A percentile compares a stretch with the other conserved stretches of the same genome.
Conservation (phyloP, 2,888 invertebrate genomes). For the Acanthosoma haemorrhoidale region DNA sequence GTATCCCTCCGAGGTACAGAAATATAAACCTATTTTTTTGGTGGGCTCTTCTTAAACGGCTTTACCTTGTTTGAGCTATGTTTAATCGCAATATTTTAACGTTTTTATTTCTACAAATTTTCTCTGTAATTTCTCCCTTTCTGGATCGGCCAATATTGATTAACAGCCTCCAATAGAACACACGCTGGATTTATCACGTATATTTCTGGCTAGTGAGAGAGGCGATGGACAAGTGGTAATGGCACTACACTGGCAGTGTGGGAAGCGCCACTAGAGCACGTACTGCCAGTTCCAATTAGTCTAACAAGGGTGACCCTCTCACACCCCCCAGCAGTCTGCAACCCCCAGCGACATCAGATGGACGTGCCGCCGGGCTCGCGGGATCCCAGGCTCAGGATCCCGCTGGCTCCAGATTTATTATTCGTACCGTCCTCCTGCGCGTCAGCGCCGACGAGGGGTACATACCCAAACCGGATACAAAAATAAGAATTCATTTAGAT, state of each 20-base stretch:
- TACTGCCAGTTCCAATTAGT: slow-evolving; percentile 19
- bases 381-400: too few species aligned
- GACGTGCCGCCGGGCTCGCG: not conserved
- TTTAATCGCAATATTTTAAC: too few species aligned
- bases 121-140: too few species aligned
- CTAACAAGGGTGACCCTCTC: slow-evolving; percentile 21
- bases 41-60: too few species aligned
- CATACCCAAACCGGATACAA: not conserved
- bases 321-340: not conserved
- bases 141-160: too few species aligned
- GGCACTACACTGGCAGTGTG: not conserved
- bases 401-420: not conserved
- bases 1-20: too few species aligned
- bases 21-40: too few species aligned
- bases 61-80: too few species aligned
- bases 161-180: too few species aligned
- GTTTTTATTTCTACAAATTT: too few species aligned
- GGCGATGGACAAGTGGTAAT: not conserved
- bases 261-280: slow-evolving; percentile 27
- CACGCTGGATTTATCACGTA: too few species aligned
- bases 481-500: not conserved
- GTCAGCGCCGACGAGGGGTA: not conserved
- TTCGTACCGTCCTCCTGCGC: not conserved
- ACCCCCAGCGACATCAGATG: not conserved
- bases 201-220: not conserved